phyloP scores from a whole-genome alignment of 2,113 vertebrate genomes.

The Suncus etruscus region DNA sequence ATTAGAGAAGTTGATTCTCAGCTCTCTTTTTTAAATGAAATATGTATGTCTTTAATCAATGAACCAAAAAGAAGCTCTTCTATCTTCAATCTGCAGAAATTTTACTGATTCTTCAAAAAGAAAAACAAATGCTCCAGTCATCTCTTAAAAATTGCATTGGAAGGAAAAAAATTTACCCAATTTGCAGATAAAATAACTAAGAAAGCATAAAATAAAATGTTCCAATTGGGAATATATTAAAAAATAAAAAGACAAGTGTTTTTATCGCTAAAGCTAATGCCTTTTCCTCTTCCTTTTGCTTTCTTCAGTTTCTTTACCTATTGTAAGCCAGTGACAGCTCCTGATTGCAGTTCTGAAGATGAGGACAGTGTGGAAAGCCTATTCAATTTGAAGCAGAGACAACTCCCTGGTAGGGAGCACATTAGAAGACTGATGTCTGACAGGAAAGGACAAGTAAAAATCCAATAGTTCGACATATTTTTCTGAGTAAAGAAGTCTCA shows the following conservation, averaged over 20 bases:
- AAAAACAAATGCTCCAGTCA: not conserved
- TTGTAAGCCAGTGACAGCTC: not conserved
- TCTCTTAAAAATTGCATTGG: not conserved
- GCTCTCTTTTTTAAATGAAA: constrained; percentile 26
- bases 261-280: not conserved
- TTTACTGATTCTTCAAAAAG: not conserved
- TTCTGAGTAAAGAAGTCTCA: not conserved
- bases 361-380: not conserved
- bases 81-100: not conserved
- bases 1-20: constrained; percentile 26
- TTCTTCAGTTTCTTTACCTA: not conserved
- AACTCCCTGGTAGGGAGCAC: not conserved
- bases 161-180: constrained; percentile 7
- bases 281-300: not conserved
- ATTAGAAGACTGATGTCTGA: not conserved
- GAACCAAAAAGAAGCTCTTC: not conserved
- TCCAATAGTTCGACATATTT: not conserved
- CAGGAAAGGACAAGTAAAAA: not conserved
- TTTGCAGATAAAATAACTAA: constrained; percentile 37
- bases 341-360: not conserved
- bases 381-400: not conserved
- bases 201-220: not conserved
- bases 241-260: constrained; percentile 13
- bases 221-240: not conserved
- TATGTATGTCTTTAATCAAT: constrained; percentile 4